Evolutionary conservation across 1,140 invertebrate genomes (phyloP), one percentile per base, ranked within the genome.

Genomic region (Uloborus diversus): DNA sequence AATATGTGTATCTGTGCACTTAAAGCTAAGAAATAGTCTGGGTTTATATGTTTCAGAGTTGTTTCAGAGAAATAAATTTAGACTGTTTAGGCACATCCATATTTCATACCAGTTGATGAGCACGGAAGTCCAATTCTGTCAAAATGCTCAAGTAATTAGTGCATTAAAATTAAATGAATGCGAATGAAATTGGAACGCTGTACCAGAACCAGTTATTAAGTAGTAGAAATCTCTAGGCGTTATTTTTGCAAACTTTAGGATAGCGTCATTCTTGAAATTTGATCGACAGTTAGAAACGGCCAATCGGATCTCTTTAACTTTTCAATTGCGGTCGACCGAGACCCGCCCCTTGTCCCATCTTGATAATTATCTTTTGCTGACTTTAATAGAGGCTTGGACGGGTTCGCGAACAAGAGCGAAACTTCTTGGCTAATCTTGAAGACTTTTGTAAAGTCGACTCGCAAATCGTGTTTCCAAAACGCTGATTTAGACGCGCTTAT

Each of bases 81-180:
- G n/a, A n/a, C n/a, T n/a, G n/a, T n/a, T n/a, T 9, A 42, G 37
- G 37, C 17, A 17, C 17, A 13, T 42, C 37, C 37, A 42, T 42
- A 42, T 17, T 2, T 42, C 37, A 13, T 9, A 42, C 17, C 17
- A 42, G 17, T 42, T 42, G 37, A 17, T 17, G 9, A 9, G 37
- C 37, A 42, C 37, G 17, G 37, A 20, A n/a, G 23, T 53, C 20
- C 23, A 20, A 53, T 20, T 53, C 49, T 53, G 49, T 53, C 49
- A 53, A 53, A 53, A 53, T 7, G 20, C 49, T 53, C 49, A 20
- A 25, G 14, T 61, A 73, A 73, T 73, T 73, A 73, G 42, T 27
- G 61, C 23, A 71, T 71, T 28, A 70, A 70, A 70, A 70, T 35
- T 30, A 53, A 33, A 47, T 47, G 20, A 66, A 49, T 49, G 64